Base-by-base conservation (phyloP, 2,888 invertebrate genomes). In the Eledone cirrhosa region DNA sequence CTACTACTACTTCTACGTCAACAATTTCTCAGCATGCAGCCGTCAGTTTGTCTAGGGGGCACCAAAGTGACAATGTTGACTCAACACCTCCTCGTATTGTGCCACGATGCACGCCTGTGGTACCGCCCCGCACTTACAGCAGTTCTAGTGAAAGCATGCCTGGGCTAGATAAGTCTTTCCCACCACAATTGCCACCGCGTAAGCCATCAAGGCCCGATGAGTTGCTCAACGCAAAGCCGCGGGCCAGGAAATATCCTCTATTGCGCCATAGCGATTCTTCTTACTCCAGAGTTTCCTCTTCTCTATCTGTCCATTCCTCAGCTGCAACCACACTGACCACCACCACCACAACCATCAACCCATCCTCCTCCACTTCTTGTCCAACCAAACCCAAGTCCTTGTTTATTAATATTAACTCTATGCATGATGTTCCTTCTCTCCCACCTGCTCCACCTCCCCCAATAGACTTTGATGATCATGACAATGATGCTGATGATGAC, bases 241-340 rank as follows among this genome's bases (percentile, higher is more conserved):
- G 95, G 22, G 95, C 95, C 79, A 92, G 96, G 63, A 96, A 95
- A 88, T 94, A 95, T 92, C 95, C 96, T 0, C 91, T 96, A 59
- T 94, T 95, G 77, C 80, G 83, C 79, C 82, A 82, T 77, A 80
- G 81, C 77, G 81, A 77, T 48, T 79, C 78, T 53, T 79, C 79
- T 78, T 74, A 74, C 72, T 47, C 31, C n/a, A 41, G 8, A 27
- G 41, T 65, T 41, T 77, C 63, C 63, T 65, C 80, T 82, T 79
- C 80, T 47, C 48, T 53, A 65, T 53, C 72, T 22, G 53, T 72
- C 24, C 69, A 79, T 77, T 69, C 53, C 31, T 27, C 65, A 47
- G 24, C 47, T 8, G n/a, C 47, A 48, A 29, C 24, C 47, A 41
- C 67, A 47, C 63, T 67, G 67, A 11, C 27, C 24, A 16, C 31